Evolutionary conservation across 35 echinoderm and acorn worm genomes (phyloP), one percentile per base, ranked within the genome.

Genomic region (Amphiura filiformis): DNA sequence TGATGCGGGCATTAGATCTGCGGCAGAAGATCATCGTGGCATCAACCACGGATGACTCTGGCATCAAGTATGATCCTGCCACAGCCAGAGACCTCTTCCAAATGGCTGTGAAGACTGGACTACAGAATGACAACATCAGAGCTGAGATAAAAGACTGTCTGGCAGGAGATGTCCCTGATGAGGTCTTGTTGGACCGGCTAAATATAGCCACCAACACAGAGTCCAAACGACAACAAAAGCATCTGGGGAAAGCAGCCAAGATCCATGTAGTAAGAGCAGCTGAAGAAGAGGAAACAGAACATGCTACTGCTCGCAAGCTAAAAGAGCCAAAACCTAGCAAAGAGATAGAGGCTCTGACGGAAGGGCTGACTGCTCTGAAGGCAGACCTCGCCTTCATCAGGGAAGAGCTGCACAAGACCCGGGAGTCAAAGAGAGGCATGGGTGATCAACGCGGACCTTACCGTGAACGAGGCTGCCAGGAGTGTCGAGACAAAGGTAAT

Each of bases 11-110:
- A 0, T 38, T 97, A 30, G 92, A 89, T 76, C 49, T 93, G 11
- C 52, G 85, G 5, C 94, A 97, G 39, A 78, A 65, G 31, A 57
- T 91, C 13, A 32, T 79, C 0, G 82, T 88, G 1, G 86, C 87
- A 3, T 96, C 82, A 0, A 31, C 79, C 14, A 86, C 92, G 80
- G 36, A 23, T 37, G 26, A 31, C 0, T 30, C 75, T 9, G 52
- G 75, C 1, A 84, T 86, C 26, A 81, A 79, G 31, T 93, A 97
- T 56, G 84, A 93, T 5, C 49, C 75, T 0, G 36, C 31, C 0
- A 56, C 90, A 39, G 87, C 92, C 23, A 39, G 80, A 32, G 57
- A 37, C 0, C 90, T 93, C 75, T 97, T 97, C 38, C 79, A 92
- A 7, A 91, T 93, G 36, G 80, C 94, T 37, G 36, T 97, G 0